phyloP scores from a whole-genome alignment of 2,113 vertebrate species.

The Bubalus kerabau region DNA sequence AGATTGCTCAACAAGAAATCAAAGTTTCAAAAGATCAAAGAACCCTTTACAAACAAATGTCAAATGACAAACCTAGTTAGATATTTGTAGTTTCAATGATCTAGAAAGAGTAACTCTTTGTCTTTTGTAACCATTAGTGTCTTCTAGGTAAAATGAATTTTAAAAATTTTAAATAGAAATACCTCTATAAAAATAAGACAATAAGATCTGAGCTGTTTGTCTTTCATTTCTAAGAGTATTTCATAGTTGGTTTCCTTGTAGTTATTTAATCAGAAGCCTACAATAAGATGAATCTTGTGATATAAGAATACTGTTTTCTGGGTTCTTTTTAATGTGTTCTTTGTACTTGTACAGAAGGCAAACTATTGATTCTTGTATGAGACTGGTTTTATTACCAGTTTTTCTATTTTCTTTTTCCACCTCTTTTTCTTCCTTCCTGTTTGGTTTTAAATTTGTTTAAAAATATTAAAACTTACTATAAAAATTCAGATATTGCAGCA shows the following conservation, averaged over 20 bases:
- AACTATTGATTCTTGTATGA: background rate
- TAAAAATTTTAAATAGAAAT: background rate
- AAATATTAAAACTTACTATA: background rate
- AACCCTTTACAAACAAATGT: background rate
- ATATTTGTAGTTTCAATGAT: background rate
- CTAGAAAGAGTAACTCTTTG: background rate
- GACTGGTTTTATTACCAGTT: background rate
- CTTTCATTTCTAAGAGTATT: constrained; percentile 17
- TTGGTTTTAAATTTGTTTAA: constrained; percentile 6
- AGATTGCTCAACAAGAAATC: background rate
- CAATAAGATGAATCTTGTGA: background rate
- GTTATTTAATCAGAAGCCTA: background rate
- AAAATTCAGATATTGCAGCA: background rate
- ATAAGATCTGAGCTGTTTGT: background rate
- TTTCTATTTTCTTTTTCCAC: background rate
- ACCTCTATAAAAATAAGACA: background rate
- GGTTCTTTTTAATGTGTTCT: background rate
- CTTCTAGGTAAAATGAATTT: background rate
- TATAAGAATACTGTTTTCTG: background rate
- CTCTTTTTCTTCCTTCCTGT: background rate
- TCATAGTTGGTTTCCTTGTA: background rate
- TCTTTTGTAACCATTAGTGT: background rate
- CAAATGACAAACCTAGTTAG: background rate
- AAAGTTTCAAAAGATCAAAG: background rate
- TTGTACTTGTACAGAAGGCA: background rate